These are phyloP conservation scores for Dolichomitus sp. DNA, from an alignment of 2,888 invertebrate genomes.

Conservation along the genomic window DNA sequence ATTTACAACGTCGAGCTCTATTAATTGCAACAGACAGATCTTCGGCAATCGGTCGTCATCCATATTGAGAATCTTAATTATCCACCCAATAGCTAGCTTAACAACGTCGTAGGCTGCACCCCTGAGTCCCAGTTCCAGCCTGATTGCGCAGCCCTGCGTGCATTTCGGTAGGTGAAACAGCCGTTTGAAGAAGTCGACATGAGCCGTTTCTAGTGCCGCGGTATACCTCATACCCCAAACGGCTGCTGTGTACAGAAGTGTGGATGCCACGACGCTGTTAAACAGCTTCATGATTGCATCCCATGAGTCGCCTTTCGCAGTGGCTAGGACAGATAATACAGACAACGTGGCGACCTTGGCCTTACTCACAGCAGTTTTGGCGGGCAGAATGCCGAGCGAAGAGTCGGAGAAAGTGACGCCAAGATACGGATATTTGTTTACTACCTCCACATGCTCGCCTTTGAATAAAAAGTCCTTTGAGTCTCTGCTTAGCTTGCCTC, in stretches of 20 bases:
- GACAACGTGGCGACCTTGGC: slow-evolving; percentile 28
- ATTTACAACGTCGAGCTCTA: neutral
- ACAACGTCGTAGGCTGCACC: neutral
- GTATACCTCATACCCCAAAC: slow-evolving; percentile 13
- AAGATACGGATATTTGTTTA: slow-evolving; percentile 40
- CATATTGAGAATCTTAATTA: slow-evolving; percentile 27
- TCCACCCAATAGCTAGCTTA: slow-evolving; percentile 18
- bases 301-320: slow-evolving; percentile 33
- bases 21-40: neutral
- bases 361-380: slow-evolving; percentile 31
- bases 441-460: slow-evolving; percentile 56
- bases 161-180: slow-evolving; percentile 24
- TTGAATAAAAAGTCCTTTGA: slow-evolving; percentile 26
- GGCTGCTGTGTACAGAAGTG: slow-evolving; percentile 39
- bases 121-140: slow-evolving; percentile 17
- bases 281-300: slow-evolving; percentile 35
- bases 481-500: slow-evolving; percentile 22
- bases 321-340: slow-evolving; percentile 26
- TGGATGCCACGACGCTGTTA: slow-evolving; percentile 36
- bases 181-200: slow-evolving; percentile 26
- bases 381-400: slow-evolving; percentile 18
- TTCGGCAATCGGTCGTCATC: neutral
- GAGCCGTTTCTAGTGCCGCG: slow-evolving; percentile 15
- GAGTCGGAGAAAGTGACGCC: slow-evolving; percentile 37
- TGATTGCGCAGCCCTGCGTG: slow-evolving; percentile 18